A percentile compares a stretch with the other conserved stretches of the same genome.
Conservation (phyloP, 2,797 vertebrate genomes). For the Sebastes hubbsi region DNA sequence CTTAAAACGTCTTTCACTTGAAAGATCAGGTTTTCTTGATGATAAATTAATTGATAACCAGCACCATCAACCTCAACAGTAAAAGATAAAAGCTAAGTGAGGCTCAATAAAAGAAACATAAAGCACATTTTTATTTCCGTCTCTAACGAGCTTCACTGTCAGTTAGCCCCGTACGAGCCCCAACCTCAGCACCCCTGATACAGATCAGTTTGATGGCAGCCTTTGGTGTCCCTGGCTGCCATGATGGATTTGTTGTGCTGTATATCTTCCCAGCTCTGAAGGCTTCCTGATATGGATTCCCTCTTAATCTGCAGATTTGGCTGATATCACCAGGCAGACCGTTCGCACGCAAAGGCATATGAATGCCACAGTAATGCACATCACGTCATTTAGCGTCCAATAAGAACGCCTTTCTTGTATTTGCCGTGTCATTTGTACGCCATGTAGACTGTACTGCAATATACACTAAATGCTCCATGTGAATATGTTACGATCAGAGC, state of each 20-base stretch:
- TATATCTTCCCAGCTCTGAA: not conserved
- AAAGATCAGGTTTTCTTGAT: not conserved
- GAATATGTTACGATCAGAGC: not conserved
- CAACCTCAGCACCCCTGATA: not conserved
- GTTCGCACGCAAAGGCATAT: no score
- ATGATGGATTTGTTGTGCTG: constrained; percentile 2
- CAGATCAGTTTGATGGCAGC: not conserved
- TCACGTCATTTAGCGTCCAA: not conserved
- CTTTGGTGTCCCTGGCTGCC: not conserved
- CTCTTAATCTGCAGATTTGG: not conserved
- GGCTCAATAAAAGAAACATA: not conserved
- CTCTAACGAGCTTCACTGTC: not conserved
- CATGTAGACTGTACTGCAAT: not conserved
- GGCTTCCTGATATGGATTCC: not conserved
- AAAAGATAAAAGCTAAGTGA: not conserved
- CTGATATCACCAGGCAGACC: no score
- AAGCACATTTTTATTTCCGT: not conserved
- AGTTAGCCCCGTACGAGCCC: not conserved
- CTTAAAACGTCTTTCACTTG: not conserved
- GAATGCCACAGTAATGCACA: not conserved
- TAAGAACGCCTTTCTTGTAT: not conserved
- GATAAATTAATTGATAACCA: not conserved
- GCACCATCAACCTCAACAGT: not conserved
- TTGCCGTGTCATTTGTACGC: not conserved
- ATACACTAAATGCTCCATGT: not conserved